A percentile compares a stretch with the other conserved stretches of the same genome.
Conservation (phyloP, 2,113 vertebrate genomes). For the Onychorhynchus coronatus region DNA sequence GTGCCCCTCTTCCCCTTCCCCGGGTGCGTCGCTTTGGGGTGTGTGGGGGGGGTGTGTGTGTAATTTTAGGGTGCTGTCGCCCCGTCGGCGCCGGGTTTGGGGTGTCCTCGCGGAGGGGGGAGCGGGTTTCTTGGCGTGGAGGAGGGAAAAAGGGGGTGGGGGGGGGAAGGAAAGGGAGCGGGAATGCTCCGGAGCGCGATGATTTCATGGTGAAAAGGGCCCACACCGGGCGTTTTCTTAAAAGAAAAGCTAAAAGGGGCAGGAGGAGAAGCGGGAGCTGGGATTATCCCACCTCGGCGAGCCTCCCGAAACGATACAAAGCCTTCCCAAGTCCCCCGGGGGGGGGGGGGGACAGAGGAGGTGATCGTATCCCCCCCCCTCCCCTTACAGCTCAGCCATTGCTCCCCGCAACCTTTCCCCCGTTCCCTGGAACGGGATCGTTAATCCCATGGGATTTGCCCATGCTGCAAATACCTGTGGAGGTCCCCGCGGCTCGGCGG, state of each 20-base stretch:
- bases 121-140: not conserved
- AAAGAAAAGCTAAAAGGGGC: not conserved
- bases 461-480: not conserved
- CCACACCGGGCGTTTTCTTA: not conserved
- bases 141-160: not conserved
- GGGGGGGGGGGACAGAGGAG: too few relatives aligned
- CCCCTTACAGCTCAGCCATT: not conserved
- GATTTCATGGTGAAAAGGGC: conserved; percentile 22
- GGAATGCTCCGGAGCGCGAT: conserved; percentile 7
- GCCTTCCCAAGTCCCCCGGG: not conserved
- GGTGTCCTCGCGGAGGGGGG: too few relatives aligned
- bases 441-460: not conserved
- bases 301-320: not conserved
- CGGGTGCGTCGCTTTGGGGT: too few relatives aligned
- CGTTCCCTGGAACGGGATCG: not conserved
- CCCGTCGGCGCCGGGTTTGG: too few relatives aligned
- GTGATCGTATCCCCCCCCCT: not conserved
- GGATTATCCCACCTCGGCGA: not conserved
- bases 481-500: rapidly evolving
- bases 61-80: too few relatives aligned
- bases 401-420: not conserved
- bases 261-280: not conserved
- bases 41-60: too few relatives aligned
- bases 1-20: too few relatives aligned
- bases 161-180: not conserved